Base-by-base conservation (phyloP, 30 jellyfish, hydroid and myxozoan species). In the Aurelia aurita region DNA sequence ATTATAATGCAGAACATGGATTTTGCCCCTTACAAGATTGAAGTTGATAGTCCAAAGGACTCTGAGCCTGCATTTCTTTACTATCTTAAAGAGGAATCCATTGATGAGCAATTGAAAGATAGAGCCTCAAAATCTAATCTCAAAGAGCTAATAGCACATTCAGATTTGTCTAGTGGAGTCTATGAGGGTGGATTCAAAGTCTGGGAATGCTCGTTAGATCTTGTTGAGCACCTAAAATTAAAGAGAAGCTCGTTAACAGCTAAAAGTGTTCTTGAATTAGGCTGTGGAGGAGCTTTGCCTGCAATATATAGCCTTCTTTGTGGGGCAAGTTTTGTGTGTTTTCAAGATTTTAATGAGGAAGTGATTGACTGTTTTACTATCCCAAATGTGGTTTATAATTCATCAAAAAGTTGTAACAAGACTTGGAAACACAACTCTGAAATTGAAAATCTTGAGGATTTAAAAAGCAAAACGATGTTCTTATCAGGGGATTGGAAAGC, bases 141-240 rank as follows among this genome's bases (percentile, higher is more conserved):
- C 20, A 19, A 22, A 9, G 93, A 70, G 16, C 66, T 83, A 53
- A 27, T 87, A 14, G 69, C 60, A 20, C 53, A 83, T 13, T 95
- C 99, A 2, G 99, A 95, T 62, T 64, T 95, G 49, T 68, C 73
- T 21, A 70, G 89, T 35, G 99, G 99, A 13, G 91, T 83, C 10
- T 95, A 95, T 69, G 99, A 95, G 82, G 99, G 99, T 26, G 99
- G 99, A 10, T 79, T 95, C 53, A 95, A 90, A 71, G 90, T 95
- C 1, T 95, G 99, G 99, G 99, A 95, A 62, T 89, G 99, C 65
- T 77, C 99, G 1, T 67, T 77, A 60, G 99, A 95, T 86, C 76
- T 95, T 51, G 65, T 86, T 21, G 78, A 79, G 39, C 80, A 69
- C 60, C 39, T 95, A 54, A 46, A 53, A 32, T 84, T 63, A 14